Base-by-base conservation (phyloP, 2,888 invertebrate genomes). In the Phaedon cochleariae region DNA sequence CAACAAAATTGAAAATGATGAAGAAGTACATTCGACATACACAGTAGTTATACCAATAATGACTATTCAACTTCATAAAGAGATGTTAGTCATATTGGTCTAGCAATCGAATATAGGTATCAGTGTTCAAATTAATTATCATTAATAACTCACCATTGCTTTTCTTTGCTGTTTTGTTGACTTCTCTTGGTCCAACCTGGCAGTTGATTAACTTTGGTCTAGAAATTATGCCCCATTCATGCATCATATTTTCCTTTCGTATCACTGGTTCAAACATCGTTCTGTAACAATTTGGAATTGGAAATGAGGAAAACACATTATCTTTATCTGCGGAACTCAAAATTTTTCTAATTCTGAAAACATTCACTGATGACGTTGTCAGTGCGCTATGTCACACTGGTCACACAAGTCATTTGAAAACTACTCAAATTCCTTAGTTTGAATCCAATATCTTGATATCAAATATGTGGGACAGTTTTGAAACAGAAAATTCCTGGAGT, bases 191-290 rank as follows among this genome's bases (percentile, higher is more conserved):
- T 53, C 5, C 62, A 26, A 45, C 55, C 41, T 62, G 60, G 26
- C 68, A 68, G 18, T 62, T 59, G 18, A 26, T 17, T 0, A 62
- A 67, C 59, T 77, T 76, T 12, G 74, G 72, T 57, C 75, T 76
- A 5, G 80, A 78, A 12, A 78, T 64, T 26, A 80, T 81, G 64
- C 79, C 81, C 82, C 82, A 83, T 58, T 83, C 80, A 72, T 82
- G 81, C 31, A 82, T 69, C 71, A 73, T 69, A 51, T 76, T 73
- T 65, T 76, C 76, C 46, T 74, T 71, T 58, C 72, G 69, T 31
- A 69, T 57, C 59, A 71, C 34, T 48, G 66, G 70, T 37, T 73
- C 69, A 18, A 71, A 65, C 72, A 73, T 69, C 29, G 48, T 71
- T 62, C 73, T 73, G 52, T 31, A 68, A 67, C 46, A 7, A 26